Evolutionary conservation across 2,797 vertebrate genomes (phyloP).

Genomic region (Sitta carolinensis): DNA sequence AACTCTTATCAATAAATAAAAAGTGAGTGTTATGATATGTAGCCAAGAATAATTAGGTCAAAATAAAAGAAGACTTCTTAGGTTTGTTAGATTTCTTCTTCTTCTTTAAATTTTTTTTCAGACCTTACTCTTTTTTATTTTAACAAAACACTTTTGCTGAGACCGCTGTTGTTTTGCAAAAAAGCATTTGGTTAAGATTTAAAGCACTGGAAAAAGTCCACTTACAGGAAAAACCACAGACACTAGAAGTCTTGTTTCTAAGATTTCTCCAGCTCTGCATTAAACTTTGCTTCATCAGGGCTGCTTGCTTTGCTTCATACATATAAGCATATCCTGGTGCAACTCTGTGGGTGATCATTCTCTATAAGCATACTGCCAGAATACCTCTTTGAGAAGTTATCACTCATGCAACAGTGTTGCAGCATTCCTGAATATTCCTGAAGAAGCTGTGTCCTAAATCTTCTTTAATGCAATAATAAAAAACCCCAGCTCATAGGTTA

Average conservation of each 20-base stretch:
- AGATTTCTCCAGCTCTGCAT: not conserved
- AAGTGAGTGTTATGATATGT: not conserved
- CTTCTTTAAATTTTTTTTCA: slow-evolving; percentile 7
- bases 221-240: slow-evolving; percentile 52
- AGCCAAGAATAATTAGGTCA: slow-evolving; percentile 43
- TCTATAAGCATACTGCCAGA: not conserved
- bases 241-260: not conserved
- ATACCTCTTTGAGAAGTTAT: not conserved
- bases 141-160: slow-evolving; percentile 44
- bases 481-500: no score
- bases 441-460: not conserved
- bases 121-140: not conserved
- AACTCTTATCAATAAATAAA: slow-evolving; percentile 8
- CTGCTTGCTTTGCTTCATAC: not conserved
- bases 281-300: not conserved
- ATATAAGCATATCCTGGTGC: not conserved
- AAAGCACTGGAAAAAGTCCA: slow-evolving; percentile 15
- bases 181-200: slow-evolving; percentile 24
- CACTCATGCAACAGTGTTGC: not conserved
- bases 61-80: not conserved
- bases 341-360: not conserved
- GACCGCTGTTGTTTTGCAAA: slow-evolving; percentile 42
- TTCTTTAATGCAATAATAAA: not conserved
- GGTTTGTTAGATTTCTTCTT: slow-evolving; percentile 45
- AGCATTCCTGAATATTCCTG: not conserved